Evolutionary conservation across 2,113 vertebrate genomes (phyloP).

Genomic region (Bufo bufo): DNA sequence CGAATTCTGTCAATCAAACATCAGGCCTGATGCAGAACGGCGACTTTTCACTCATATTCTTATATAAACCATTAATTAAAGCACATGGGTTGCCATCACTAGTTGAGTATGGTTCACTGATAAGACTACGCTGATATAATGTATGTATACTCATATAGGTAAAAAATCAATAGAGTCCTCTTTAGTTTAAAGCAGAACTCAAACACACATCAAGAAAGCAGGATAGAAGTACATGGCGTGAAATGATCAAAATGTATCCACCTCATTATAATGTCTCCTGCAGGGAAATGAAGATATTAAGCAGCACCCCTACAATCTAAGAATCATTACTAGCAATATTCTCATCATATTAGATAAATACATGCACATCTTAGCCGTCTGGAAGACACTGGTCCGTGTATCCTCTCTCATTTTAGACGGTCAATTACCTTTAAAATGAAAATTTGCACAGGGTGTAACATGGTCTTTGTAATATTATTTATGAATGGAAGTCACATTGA

Average conservation of each 20-base stretch:
- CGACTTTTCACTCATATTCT: not conserved
- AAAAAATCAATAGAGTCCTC: not conserved
- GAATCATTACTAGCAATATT: slow-evolving; percentile 4
- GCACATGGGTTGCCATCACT: not conserved
- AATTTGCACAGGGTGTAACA: not conserved
- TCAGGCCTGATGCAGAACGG: not conserved
- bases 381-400: not conserved
- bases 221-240: not conserved
- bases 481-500: not conserved
- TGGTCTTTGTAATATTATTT: not conserved
- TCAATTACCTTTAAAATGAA: not conserved
- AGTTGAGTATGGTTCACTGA: not conserved
- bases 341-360: slow-evolving; percentile 15
- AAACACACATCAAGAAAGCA: not conserved
- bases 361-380: not conserved
- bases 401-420: not conserved
- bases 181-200: slow-evolving; percentile 6
- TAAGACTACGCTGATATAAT: not conserved
- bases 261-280: slow-evolving; percentile 41
- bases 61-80: not conserved
- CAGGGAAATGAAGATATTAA: slow-evolving; percentile 43
- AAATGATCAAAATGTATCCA: slow-evolving; percentile 27
- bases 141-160: not conserved
- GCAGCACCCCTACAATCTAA: not conserved
- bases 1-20: not conserved